A percentile compares a stretch with the other conserved stretches of the same genome.
These are phyloP conservation scores for Magallana ariakensis DNA, from an alignment of 1,140 invertebrate species.

Conservation along the genomic window DNA sequence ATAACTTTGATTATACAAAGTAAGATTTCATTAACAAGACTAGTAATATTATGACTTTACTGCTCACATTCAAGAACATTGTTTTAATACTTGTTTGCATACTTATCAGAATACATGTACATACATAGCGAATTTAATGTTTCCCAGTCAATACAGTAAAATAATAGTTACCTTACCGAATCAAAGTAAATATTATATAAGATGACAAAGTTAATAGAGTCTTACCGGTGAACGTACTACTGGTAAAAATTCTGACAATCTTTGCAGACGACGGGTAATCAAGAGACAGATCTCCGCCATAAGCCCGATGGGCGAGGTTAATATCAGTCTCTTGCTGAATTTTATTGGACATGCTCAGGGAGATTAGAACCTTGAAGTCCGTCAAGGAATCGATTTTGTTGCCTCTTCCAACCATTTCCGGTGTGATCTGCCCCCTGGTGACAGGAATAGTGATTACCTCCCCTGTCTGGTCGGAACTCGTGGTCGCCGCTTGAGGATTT, in stretches of 20 bases:
- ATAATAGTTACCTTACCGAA: too few relatives aligned
- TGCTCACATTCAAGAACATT: too few relatives aligned
- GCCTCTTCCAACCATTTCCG: conserved; percentile 1
- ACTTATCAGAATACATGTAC: too few relatives aligned
- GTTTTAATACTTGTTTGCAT: too few relatives aligned
- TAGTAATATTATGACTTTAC: too few relatives aligned
- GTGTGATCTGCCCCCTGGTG: conserved; percentile 4
- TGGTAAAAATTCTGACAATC: conserved; percentile 98
- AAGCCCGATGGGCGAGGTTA: background rate
- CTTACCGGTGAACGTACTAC: conserved; percentile 96
- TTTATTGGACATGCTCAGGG: background rate
- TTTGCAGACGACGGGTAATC: conserved; percentile 91
- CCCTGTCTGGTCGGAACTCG: background rate
- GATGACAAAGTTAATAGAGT: background rate
- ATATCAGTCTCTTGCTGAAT: background rate
- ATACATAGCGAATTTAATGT: too few relatives aligned
- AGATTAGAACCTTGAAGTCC: conserved; percentile 37
- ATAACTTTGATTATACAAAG: too few relatives aligned
- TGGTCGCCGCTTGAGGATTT: too few relatives aligned
- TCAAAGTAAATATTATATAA: too few relatives aligned
- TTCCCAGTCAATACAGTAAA: too few relatives aligned
- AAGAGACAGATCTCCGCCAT: conserved; percentile 42
- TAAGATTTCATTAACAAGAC: too few relatives aligned
- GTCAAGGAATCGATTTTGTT: background rate
- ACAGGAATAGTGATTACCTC: conserved; percentile 15